These are phyloP conservation scores for Eospalax fontanierii DNA, from an alignment of 2,797 vertebrate species.

Conservation along the genomic window DNA sequence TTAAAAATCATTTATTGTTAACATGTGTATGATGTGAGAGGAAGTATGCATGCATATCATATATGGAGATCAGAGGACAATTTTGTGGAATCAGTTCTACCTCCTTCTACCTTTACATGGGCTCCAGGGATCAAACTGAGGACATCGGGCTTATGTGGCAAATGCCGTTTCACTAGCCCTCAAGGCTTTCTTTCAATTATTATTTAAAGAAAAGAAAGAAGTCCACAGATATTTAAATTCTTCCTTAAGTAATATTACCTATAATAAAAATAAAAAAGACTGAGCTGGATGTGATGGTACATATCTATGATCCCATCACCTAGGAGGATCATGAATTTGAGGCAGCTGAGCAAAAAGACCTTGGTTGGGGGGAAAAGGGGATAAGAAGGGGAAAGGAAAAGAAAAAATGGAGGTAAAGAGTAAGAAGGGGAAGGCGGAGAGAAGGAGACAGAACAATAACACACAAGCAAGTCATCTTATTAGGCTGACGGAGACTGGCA, in stretches of 20 bases:
- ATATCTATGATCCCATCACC: neutral
- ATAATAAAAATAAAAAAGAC: constrained; percentile 11
- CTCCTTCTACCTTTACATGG: neutral
- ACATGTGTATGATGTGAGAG: no score
- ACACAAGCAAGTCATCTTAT: neutral
- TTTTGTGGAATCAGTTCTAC: neutral
- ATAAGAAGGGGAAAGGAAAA: neutral
- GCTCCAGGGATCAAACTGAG: neutral
- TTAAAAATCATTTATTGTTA: neutral
- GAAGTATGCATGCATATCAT: neutral
- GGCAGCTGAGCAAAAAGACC: neutral
- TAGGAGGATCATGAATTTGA: neutral
- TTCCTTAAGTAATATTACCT: constrained; percentile 13
- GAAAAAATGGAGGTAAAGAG: neutral
- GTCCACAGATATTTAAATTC: neutral
- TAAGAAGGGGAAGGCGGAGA: no score
- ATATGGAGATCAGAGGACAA: neutral
- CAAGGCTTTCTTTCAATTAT: constrained; percentile 36
- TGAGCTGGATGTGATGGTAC: neutral
- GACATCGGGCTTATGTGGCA: neutral
- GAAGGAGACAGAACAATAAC: no score
- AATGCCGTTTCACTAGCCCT: neutral
- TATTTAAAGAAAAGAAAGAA: neutral
- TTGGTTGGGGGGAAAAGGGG: neutral
- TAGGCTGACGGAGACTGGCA: neutral